Evolutionary conservation across 2,113 vertebrate genomes (phyloP).

Genomic region (Chamaea fasciata): DNA sequence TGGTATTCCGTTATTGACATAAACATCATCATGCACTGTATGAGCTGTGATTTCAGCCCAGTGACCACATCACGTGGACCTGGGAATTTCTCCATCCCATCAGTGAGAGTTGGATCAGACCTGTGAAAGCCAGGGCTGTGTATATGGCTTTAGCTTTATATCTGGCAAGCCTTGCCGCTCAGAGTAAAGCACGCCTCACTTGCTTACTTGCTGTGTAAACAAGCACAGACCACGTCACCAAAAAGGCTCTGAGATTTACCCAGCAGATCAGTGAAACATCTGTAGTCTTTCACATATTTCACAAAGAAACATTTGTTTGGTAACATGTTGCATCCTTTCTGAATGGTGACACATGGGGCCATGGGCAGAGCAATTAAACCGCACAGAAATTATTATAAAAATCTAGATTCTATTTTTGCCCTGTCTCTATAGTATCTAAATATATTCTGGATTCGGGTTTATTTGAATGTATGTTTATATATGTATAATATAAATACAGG

Average conservation of each 20-base stretch:
- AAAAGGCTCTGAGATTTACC: slow-evolving; percentile 5
- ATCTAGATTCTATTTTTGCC: not conserved
- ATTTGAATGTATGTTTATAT: not conserved
- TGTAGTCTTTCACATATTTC: slow-evolving; percentile 31
- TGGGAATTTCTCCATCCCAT: not conserved
- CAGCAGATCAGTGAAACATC: slow-evolving; percentile 3
- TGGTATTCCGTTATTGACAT: not conserved
- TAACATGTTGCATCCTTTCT: not conserved
- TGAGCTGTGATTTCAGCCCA: not conserved
- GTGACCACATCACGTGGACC: not conserved
- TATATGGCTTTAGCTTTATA: not conserved
- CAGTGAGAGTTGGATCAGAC: not conserved
- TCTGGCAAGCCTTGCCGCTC: not conserved
- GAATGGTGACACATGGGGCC: not conserved
- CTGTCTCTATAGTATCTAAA: not conserved
- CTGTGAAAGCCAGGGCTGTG: not conserved
- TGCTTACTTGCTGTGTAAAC: not conserved
- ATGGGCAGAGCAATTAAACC: not conserved
- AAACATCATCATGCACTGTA: not conserved
- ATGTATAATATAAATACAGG: not conserved
- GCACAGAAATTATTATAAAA: not conserved
- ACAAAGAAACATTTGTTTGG: slow-evolving; percentile 19
- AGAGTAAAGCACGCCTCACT: not conserved
- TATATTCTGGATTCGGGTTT: not conserved
- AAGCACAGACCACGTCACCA: not conserved